Evolutionary conservation across 1,140 invertebrate genomes (phyloP).

Genomic region (Drosophila orena): DNA sequence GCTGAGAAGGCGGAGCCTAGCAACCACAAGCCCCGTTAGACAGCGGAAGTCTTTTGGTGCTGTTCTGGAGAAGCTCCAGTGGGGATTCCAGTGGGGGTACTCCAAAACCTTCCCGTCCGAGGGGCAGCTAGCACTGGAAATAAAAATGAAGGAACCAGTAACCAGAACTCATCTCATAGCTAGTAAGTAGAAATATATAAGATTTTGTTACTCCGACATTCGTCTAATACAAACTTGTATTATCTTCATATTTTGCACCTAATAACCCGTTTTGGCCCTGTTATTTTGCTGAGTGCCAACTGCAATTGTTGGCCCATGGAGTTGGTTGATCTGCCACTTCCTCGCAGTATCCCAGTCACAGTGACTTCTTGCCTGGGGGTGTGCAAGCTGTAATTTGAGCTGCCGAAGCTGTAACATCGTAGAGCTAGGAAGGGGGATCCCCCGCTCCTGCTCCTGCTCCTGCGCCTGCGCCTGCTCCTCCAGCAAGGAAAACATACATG

Average conservation of each 20-base stretch:
- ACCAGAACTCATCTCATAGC: neutral
- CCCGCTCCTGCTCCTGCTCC: neutral
- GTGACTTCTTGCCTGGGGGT: conserved; percentile 22
- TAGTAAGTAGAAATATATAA: too few relatives aligned
- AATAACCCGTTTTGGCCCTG: neutral
- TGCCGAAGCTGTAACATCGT: conserved; percentile 45
- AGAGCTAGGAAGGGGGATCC: neutral
- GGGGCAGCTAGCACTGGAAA: conserved; percentile 3
- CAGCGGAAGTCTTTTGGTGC: conserved; percentile 4
- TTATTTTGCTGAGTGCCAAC: neutral
- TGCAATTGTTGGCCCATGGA: conserved; percentile 18
- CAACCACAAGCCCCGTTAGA: conserved; percentile 49
- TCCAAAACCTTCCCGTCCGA: neutral
- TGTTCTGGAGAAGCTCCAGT: conserved; percentile 6
- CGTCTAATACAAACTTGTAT: too few relatives aligned
- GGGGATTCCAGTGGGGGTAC: neutral
- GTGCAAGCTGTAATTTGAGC: conserved; percentile 49
- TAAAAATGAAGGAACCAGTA: neutral
- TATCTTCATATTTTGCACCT: neutral
- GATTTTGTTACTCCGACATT: too few relatives aligned
- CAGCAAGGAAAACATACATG: conserved; percentile 16
- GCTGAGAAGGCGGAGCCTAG: conserved; percentile 23
- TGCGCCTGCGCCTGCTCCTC: neutral
- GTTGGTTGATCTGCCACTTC: conserved; percentile 23
- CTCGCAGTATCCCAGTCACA: conserved; percentile 15